Percentiles rank a stretch among this genome's conserved stretches.
phyloP scores from a whole-genome alignment of 2,113 vertebrate genomes.

The Trematomus loennbergii region DNA sequence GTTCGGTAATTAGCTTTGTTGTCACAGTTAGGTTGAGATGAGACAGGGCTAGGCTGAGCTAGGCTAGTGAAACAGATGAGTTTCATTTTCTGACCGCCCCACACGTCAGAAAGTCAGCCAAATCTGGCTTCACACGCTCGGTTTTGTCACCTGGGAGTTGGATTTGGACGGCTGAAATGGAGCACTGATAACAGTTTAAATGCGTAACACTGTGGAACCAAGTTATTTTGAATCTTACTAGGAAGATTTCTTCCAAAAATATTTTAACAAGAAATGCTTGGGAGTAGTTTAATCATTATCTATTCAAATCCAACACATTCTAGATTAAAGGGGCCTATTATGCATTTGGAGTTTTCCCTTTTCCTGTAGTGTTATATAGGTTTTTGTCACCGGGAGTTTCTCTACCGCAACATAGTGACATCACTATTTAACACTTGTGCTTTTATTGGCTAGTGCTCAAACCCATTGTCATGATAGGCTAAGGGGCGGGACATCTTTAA shows the following conservation, averaged over 20 bases:
- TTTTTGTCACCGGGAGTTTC: no score
- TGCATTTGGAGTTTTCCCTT: no score
- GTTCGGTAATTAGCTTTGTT: slow-evolving; percentile 71
- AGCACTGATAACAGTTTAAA: neutral
- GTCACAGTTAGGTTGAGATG: slow-evolving; percentile 69
- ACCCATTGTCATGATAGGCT: no score
- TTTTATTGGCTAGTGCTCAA: no score
- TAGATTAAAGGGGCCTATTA: no score
- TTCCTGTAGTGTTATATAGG: no score
- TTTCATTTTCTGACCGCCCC: slow-evolving; percentile 43
- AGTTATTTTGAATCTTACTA: neutral
- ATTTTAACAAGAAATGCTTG: neutral
- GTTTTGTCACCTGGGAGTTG: neutral
- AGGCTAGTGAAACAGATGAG: slow-evolving; percentile 64
- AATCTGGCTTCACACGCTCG: neutral
- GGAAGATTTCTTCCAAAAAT: neutral
- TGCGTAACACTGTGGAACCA: neutral
- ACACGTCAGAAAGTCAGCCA: slow-evolving; percentile 24
- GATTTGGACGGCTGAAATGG: neutral
- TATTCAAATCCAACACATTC: neutral
- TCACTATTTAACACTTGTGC: no score
- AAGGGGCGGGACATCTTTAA: no score
- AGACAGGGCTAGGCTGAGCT: slow-evolving; percentile 53
- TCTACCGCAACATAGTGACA: no score
- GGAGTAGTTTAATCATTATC: no score